A percentile compares a stretch with the other conserved stretches of the same genome.
Evolutionary conservation across 1,140 invertebrate genomes (phyloP).

Genomic region (Drosophila santomea): DNA sequence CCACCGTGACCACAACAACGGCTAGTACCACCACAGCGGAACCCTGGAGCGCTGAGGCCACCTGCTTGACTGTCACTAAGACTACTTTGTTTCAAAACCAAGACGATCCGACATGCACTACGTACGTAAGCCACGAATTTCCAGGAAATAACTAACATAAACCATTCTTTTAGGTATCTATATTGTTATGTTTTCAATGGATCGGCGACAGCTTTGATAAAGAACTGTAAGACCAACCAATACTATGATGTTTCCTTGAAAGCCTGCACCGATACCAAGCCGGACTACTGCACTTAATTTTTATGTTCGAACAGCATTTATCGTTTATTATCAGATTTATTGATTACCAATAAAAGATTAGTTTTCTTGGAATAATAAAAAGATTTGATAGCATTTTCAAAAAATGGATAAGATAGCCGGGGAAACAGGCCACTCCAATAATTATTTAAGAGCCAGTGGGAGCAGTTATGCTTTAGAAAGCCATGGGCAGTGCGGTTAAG

Average conservation of each 20-base stretch:
- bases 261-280: conserved; percentile 1
- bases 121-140: conserved; percentile 6
- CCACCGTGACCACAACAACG: conserved; percentile 1
- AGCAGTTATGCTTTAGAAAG: not conserved
- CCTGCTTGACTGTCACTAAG: conserved; percentile 2
- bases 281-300: conserved; percentile 28
- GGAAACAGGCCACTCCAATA: not conserved
- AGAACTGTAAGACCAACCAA: not conserved
- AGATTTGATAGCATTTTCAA: not conserved
- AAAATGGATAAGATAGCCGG: not conserved
- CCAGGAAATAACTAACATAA: not conserved
- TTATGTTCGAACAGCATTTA: not conserved
- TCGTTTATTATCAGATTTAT: not conserved
- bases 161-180: conserved; percentile 32
- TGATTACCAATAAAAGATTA: conserved; percentile 5
- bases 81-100: conserved; percentile 15
- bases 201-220: not conserved
- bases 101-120: conserved; percentile 44
- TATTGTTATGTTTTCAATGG: conserved; percentile 19
- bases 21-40: conserved; percentile 6
- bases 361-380: not conserved
- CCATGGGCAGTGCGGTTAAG: not conserved
- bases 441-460: not conserved
- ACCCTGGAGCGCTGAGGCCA: conserved; percentile 14
- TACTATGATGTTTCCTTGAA: conserved; percentile 21